Base-by-base conservation (phyloP, 1,140 invertebrate species). In the Papilio aristodemus region DNA sequence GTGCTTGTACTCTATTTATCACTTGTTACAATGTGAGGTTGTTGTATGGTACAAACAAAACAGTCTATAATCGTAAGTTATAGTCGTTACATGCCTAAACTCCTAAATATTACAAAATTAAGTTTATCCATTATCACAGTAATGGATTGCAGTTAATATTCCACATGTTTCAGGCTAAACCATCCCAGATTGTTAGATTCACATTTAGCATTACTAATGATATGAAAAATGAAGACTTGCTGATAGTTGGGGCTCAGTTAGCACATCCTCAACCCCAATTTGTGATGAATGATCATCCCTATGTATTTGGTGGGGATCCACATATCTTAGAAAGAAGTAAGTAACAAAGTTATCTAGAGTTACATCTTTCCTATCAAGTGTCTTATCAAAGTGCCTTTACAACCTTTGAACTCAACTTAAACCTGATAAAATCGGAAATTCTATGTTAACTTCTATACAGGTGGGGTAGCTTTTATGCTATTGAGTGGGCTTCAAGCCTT, bases 241-340 rank as follows among this genome's bases (percentile, higher is more conserved):
- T 80, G 7, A 63, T 88, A 13, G 69, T 86, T 66, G 84, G 84
- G 9, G 66, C 86, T 11, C 74, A 80, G 7, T 63, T 86, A 32
- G 80, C 75, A 0, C 86, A 88, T 68, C 86, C 86, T 0, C 86
- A 88, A 27, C 78, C 77, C 4, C 80, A 84, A 7, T 88, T 84
- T 62, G 0, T 46, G 32, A 78, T 84, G 66, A 71, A 73, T 19
- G 36, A 82, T 4, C 77, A 86, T 69, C 78, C 76, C 6, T 86
- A 73, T 69, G 43, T 74, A 38, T 85, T 83, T 77, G 80, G 81
- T 14, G 72, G 60, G 57, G 74, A 79, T 11, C 76, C 79, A 13
- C 68, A 81, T 50, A 50, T 73, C 11, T 74, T 86, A 46, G n/a
- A 69, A 11, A 75, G 71, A 71, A 82, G 79, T 81, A 71, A 77